Evolutionary conservation across 2,797 vertebrate genomes (phyloP), one percentile per base, ranked within the genome.

Genomic region (Thalassophryne amazonica): DNA sequence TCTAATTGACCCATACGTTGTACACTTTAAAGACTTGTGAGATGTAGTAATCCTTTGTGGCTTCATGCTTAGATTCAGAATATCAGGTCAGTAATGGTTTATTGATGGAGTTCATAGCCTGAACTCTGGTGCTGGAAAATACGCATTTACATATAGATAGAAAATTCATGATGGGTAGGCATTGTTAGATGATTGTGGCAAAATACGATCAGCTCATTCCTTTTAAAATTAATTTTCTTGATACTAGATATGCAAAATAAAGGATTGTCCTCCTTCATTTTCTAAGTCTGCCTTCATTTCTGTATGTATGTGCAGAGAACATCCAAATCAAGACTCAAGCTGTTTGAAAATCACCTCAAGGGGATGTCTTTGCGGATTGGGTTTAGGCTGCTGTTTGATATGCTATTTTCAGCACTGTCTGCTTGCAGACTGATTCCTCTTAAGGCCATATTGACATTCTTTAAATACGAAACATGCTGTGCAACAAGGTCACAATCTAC

Each of bases 331-430:
- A 43, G 38, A 59, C 56, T 48, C 13, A 42, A 60, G 43, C 51
- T 61, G 54, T 73, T 35, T 32, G 53, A 69, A 39, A 52, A 42
- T 29, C 33, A 42, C 51, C 70, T 70, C 60, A 3, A 38, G 67
- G 80, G 69, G 22, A 49, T 58, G 16, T 58, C 67, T 76, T 73
- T 65, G 52, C 72, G 56, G 72, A 85, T 73, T 68, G 69, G 61
- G 73, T 80, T 71, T 41, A 40, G 21, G 16, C 31, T 60, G 29
- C 63, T 66, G 68, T 78, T 71, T 69, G 41, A 68, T 69, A 43
- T 46, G 63, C 77, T 68, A 79, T 81, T 64, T 76, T 69, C 46
- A 51, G 38, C n/a, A n/a, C 60, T 51, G 68, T 78, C 73, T 82
- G 65, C 56, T 66, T 29, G 4, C 38, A 57, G 66, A 69, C 36